Evolutionary conservation across 2,797 vertebrate genomes (phyloP), one percentile per base, ranked within the genome.

Genomic region (Masticophis lateralis): DNA sequence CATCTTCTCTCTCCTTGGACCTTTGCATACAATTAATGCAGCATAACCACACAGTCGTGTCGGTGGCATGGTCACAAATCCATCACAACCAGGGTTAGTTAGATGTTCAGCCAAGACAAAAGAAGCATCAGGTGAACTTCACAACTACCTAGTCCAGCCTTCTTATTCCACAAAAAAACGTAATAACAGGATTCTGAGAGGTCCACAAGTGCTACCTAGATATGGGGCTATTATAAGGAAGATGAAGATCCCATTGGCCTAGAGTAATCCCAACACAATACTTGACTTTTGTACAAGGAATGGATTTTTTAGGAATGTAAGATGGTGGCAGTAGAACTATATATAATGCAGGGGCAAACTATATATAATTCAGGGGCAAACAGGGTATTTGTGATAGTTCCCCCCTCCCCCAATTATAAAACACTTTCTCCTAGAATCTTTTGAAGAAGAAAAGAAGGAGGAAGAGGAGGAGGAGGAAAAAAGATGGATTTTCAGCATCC

Each of bases 21-120:
- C 22, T 95, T 90, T 92, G 91, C 7, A 0, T 91, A 93, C 88
- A n/a, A 43, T 59, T 91, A 92, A 92, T 90, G 83, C 91, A 53
- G 37, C 53, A 22, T 74, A 43, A 14, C 53, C 63, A 57, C 37
- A n/a, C 47, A 69, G 25, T 32, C 3, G 22, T 22, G 13, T 60
- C 66, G 5, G 32, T 43, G 66, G 86, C 5, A 32, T 63, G 16
- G 1, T 47, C 66, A n/a, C 53, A 32, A 43, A 27, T 32, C 16
- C 10, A 27, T 53, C n/a, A n/a, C 10, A 69, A 88, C 74, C 53
- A 60, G 28, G 27, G 43, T 32, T 37, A 53, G 16, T 32, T 37
- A 53, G 25, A 47, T 53, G 43, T 59, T 16, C 28, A 28, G 27
- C 93, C 7, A 13, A 0, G 37, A 63, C 59, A n/a, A 28, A 57